phyloP scores from a whole-genome alignment of 2,797 vertebrate species.

The Masticophis lateralis region DNA sequence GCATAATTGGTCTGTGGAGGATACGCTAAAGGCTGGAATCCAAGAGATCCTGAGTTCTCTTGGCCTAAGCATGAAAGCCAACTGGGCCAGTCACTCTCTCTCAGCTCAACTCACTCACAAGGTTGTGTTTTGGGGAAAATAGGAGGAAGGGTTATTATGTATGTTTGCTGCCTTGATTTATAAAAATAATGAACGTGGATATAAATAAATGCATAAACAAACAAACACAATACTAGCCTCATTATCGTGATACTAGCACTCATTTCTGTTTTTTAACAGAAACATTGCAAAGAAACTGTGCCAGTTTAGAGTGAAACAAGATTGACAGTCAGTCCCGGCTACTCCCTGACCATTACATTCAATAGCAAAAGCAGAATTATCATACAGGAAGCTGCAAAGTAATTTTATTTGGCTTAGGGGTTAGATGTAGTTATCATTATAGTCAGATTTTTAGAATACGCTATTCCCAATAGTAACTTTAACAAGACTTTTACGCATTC shows the following conservation, averaged over 20 bases:
- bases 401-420: neutral
- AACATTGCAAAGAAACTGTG: neutral
- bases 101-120: neutral
- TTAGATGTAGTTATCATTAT: neutral
- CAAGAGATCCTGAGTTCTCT: neutral
- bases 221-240: neutral
- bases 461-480: neutral
- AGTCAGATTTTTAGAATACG: neutral
- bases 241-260: neutral
- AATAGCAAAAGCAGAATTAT: neutral
- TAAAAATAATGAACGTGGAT: neutral
- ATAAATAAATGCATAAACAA: neutral
- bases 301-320: neutral
- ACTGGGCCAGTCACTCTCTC: neutral
- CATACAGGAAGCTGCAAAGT: neutral
- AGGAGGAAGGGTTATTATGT: neutral
- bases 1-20: neutral
- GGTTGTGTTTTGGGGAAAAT: neutral
- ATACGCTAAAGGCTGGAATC: neutral
- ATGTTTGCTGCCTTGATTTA: neutral
- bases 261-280: neutral
- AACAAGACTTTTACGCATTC: neutral
- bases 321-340: neutral
- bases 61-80: neutral
- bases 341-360: neutral